phyloP scores from a whole-genome alignment of 2,888 invertebrate species.

The Mythimna ferrago region DNA sequence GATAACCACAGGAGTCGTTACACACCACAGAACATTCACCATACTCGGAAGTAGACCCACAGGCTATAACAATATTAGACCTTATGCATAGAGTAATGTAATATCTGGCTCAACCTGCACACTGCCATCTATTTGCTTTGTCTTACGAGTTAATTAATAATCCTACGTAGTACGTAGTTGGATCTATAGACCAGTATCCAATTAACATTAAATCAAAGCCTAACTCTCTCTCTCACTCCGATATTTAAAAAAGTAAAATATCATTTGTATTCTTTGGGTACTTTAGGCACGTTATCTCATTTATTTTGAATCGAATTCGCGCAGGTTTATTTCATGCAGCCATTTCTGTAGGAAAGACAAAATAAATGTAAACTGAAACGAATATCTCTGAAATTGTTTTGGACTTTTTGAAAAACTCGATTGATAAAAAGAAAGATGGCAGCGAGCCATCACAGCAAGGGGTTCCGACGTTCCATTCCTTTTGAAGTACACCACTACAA shows the following conservation, averaged over 20 bases:
- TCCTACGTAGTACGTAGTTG: conserved; percentile 9
- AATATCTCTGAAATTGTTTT: conserved; percentile 20
- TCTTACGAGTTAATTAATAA: conserved; percentile 55
- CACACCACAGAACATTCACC: not conserved
- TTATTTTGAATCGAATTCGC: conserved; percentile 29
- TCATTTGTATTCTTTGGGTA: not conserved
- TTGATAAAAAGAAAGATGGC: conserved; percentile 43
- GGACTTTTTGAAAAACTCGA: conserved; percentile 34
- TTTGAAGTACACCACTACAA: conserved; percentile 27
- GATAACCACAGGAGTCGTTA: conserved; percentile 33
- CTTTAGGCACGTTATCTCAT: conserved; percentile 16
- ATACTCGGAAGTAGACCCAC: conserved; percentile 20
- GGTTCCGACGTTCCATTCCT: conserved; percentile 18
- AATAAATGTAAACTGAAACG: conserved; percentile 27
- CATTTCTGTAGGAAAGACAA: conserved; percentile 12
- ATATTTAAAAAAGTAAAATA: conserved; percentile 32
- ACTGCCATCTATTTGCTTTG: conserved; percentile 43
- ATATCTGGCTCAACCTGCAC: conserved; percentile 30
- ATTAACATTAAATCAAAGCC: conserved; percentile 31
- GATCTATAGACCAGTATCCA: conserved; percentile 10
- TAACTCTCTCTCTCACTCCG: not conserved
- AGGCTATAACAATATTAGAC: conserved; percentile 27
- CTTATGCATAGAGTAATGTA: conserved; percentile 39
- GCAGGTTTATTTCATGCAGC: not conserved
- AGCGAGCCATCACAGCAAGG: conserved; percentile 25